These are phyloP conservation scores for Daubentonia madagascariensis DNA, from an alignment of 2,113 vertebrate species.

Conservation along the genomic window DNA sequence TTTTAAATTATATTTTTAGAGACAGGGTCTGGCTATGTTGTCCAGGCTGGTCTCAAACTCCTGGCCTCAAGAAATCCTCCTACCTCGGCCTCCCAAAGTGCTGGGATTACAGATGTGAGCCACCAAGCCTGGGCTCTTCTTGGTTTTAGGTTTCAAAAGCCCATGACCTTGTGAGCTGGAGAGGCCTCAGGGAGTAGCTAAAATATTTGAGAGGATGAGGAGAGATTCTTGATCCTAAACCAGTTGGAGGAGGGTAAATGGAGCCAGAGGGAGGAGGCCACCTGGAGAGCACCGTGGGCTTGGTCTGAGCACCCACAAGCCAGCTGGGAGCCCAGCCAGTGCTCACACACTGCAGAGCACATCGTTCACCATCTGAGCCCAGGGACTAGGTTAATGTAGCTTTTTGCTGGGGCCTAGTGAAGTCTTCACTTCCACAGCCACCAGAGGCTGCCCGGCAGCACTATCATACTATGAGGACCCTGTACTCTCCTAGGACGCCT, in stretches of 20 bases:
- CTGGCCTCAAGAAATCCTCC: too few relatives aligned
- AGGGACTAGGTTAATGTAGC: background rate
- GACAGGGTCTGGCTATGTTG: too few relatives aligned
- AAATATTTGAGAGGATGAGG: background rate
- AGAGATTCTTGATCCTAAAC: background rate
- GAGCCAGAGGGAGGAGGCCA: background rate
- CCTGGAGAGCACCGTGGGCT: background rate
- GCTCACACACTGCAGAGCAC: accelerated
- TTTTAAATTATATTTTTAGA: too few relatives aligned
- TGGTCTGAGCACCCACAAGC: background rate
- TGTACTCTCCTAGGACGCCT: background rate
- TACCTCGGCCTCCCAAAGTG: too few relatives aligned
- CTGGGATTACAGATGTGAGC: too few relatives aligned
- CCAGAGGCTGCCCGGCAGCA: background rate
- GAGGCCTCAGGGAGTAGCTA: background rate
- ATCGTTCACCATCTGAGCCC: background rate
- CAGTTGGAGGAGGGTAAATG: accelerated
- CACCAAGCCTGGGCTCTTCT: too few relatives aligned
- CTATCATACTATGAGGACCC: background rate
- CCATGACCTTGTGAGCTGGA: background rate
- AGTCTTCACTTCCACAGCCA: background rate
- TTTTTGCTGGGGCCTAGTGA: background rate
- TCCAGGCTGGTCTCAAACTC: too few relatives aligned
- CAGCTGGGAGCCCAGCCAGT: background rate
- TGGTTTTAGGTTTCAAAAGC: background rate